Percentiles rank a stretch among this genome's conserved stretches.
Evolutionary conservation across 2,797 vertebrate genomes (phyloP).

Genomic region (Bufotes viridis): DNA sequence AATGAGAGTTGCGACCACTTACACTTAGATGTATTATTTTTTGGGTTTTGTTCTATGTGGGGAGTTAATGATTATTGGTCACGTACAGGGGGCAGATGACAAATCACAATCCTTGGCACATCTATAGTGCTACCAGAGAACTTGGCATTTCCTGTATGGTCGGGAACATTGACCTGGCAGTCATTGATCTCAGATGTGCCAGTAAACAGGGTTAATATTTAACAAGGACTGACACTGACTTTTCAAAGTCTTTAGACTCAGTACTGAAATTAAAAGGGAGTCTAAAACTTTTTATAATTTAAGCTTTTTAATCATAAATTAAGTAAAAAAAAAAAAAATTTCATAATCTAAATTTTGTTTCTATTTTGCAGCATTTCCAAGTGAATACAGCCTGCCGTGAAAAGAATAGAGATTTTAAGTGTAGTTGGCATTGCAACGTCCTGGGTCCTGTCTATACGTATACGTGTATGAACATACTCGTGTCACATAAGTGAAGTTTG

Average conservation of each 20-base stretch:
- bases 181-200: neutral
- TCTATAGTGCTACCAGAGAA: neutral
- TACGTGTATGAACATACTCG: neutral
- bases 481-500: no score
- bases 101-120: neutral
- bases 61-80: neutral
- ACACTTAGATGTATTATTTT: no score
- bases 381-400: neutral
- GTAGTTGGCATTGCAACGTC: neutral
- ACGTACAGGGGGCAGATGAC: neutral
- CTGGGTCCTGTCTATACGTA: neutral
- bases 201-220: slow-evolving; percentile 35
- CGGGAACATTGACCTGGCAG: slow-evolving; percentile 29
- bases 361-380: neutral
- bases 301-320: neutral
- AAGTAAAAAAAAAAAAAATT: no score
- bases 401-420: neutral
- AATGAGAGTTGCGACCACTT: no score
- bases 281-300: neutral
- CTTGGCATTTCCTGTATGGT: neutral
- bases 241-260: neutral
- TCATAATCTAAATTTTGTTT: neutral
- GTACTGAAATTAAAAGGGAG: neutral
- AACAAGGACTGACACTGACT: neutral
- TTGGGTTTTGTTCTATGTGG: neutral